phyloP scores from a whole-genome alignment of 2,888 invertebrate species.

The Strigamia transsilvanica region DNA sequence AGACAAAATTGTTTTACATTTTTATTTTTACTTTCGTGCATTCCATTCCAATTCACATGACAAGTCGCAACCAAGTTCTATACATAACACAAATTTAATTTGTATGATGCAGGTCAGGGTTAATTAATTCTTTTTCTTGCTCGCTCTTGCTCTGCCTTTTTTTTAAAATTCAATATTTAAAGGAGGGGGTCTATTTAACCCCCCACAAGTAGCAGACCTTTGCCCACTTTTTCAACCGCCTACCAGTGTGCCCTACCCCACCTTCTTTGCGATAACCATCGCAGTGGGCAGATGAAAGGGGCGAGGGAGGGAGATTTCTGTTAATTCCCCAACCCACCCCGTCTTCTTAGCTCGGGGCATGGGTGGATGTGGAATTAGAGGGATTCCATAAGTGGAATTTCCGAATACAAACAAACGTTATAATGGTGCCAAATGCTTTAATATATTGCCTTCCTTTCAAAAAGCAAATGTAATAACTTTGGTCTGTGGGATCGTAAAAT shows the following conservation, averaged over 20 bases:
- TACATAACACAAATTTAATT: background rate
- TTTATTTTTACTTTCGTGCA: too few relatives aligned
- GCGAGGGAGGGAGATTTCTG: conserved; percentile 12
- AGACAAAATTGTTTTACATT: too few relatives aligned
- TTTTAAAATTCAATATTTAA: background rate
- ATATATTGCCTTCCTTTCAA: background rate
- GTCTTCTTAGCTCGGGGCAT: conserved; percentile 8
- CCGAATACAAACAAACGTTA: background rate
- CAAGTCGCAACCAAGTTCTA: background rate
- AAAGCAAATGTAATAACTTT: background rate
- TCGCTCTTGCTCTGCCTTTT: background rate
- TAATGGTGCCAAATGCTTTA: background rate
- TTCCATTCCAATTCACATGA: background rate
- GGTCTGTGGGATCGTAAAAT: background rate
- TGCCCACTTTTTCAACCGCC: conserved; percentile 15
- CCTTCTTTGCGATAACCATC: conserved; percentile 39
- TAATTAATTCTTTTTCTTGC: conserved; percentile 18
- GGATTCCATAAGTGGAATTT: conserved; percentile 16
- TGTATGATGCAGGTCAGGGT: background rate
- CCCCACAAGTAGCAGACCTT: conserved; percentile 36
- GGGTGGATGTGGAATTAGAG: conserved; percentile 38
- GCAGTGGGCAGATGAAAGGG: conserved; percentile 12
- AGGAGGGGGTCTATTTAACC: background rate
- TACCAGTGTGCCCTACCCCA: conserved; percentile 18
- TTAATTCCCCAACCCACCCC: conserved; percentile 2